Evolutionary conservation across 2,888 invertebrate genomes (phyloP).

Genomic region (Drosophila lutescens): DNA sequence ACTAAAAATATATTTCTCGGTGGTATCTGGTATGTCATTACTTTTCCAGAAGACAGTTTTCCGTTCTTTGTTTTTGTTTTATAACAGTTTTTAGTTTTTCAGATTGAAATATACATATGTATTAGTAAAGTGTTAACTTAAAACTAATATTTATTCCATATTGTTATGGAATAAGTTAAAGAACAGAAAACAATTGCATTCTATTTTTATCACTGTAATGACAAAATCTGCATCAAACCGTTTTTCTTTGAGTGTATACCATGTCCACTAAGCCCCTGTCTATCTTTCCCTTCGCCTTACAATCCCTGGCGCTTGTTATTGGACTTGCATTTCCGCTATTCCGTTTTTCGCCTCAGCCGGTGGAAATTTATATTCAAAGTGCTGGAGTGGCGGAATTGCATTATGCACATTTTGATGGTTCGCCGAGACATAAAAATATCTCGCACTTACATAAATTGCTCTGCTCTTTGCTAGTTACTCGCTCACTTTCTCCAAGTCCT

Average conservation of each 20-base stretch:
- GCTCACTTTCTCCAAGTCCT: slow-evolving; percentile 11
- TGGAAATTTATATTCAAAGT: slow-evolving; percentile 56
- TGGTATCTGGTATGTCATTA: no score
- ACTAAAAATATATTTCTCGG: no score
- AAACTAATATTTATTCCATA: no score
- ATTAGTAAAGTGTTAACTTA: no score
- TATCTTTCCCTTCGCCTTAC: background rate
- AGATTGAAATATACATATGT: no score
- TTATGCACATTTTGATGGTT: slow-evolving; percentile 59
- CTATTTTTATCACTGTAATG: no score
- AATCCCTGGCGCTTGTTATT: slow-evolving; percentile 30
- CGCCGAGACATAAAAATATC: slow-evolving; percentile 43
- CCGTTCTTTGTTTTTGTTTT: no score
- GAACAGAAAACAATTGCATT: no score
- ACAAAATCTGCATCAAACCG: no score
- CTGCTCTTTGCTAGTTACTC: slow-evolving; percentile 33
- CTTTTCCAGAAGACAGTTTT: no score
- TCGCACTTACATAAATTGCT: slow-evolving; percentile 53
- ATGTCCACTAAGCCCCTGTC: slow-evolving; percentile 34
- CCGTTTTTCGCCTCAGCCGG: slow-evolving; percentile 46
- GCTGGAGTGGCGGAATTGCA: slow-evolving; percentile 36
- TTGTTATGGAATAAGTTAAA: no score
- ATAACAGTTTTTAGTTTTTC: no score
- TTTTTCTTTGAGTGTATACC: slow-evolving; percentile 1
- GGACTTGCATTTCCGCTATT: slow-evolving; percentile 60